A percentile compares a stretch with the other conserved stretches of the same genome.
These are phyloP conservation scores for Hydropotes inermis DNA, from an alignment of 2,113 vertebrate species.

Conservation along the genomic window DNA sequence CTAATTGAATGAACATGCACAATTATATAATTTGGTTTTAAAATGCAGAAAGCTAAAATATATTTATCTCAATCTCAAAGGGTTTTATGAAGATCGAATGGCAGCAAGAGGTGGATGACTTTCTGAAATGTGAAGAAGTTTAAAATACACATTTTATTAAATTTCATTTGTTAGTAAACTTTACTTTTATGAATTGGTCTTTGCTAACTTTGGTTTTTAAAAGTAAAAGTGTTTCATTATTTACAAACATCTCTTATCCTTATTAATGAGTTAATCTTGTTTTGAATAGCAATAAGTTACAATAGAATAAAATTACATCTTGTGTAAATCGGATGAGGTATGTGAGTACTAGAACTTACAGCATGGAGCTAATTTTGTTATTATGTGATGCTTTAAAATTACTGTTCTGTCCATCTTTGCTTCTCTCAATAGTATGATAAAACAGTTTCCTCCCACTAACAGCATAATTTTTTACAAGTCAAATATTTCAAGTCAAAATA, in stretches of 20 bases:
- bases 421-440: conserved; percentile 7
- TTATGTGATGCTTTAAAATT: conserved; percentile 18
- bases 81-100: background rate
- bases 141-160: conserved; percentile 27
- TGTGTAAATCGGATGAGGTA: background rate
- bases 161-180: conserved; percentile 35
- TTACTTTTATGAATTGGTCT: conserved; percentile 17
- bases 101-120: background rate
- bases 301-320: conserved; percentile 17
- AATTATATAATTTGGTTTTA: conserved; percentile 46
- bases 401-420: background rate
- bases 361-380: conserved; percentile 38
- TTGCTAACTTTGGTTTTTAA: background rate
- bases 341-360: conserved; percentile 3
- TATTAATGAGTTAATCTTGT: background rate
- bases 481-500: conserved; percentile 48
- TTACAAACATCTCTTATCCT: background rate
- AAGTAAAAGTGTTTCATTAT: background rate
- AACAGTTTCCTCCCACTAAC: conserved; percentile 34
- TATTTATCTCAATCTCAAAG: conserved; percentile 24
- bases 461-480: conserved; percentile 22
- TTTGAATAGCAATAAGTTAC: conserved; percentile 18
- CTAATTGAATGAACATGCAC: conserved; percentile 28
- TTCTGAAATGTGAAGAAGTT: conserved; percentile 38
- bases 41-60: conserved; percentile 54